Conservation (phyloP, 2,113 vertebrate species). For the Lampris megalopsis region DNA sequence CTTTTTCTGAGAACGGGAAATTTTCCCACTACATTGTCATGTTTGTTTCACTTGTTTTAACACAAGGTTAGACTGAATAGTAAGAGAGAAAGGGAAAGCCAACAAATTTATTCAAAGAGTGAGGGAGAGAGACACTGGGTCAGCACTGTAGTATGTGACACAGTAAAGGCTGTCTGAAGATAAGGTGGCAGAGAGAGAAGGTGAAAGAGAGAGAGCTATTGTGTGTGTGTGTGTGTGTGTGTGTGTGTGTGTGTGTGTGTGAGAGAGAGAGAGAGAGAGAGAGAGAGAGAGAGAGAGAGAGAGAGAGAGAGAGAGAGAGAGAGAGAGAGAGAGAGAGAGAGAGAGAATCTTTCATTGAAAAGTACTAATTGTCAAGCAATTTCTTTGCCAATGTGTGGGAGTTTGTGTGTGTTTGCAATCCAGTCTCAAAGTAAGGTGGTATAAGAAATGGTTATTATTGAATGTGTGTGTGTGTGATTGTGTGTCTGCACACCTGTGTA, state of each 20-base stretch:
- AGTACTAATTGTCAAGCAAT: not conserved
- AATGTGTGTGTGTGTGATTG: not conserved
- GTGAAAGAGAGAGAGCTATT: not conserved
- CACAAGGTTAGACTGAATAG: too few relatives aligned
- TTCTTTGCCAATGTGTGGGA: not conserved
- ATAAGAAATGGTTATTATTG: too few relatives aligned
- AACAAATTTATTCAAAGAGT: not conserved
- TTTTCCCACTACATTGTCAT: too few relatives aligned
- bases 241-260: not conserved
- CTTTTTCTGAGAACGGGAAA: too few relatives aligned
- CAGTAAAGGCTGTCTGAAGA: not conserved
- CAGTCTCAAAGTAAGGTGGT: too few relatives aligned
- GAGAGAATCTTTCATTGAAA: not conserved
- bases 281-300: not conserved
- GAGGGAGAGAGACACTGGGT: conserved; percentile 6
- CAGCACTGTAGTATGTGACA: conserved; percentile 7
- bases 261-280: not conserved
- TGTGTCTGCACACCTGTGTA: not conserved
- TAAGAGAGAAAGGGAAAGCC: too few relatives aligned
- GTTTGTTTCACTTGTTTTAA: too few relatives aligned
- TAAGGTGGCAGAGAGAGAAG: not conserved
- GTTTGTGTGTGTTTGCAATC: too few relatives aligned
- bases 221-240: conserved; percentile 12
- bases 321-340: not conserved
- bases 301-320: not conserved